Evolutionary conservation across 2,797 vertebrate species (phyloP).

Genomic region (Fringilla coelebs): DNA sequence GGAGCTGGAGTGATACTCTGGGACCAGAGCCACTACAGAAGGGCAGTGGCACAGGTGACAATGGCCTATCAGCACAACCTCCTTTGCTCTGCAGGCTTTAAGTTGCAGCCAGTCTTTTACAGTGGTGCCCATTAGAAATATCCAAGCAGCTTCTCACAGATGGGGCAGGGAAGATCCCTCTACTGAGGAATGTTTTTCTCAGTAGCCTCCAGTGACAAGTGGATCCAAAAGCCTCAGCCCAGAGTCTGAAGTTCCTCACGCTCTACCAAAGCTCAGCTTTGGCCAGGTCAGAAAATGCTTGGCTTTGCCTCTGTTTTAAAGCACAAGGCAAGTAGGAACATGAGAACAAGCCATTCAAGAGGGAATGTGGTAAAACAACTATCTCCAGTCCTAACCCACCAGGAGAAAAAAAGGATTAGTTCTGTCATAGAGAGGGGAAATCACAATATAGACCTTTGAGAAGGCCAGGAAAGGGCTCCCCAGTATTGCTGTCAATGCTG

Average conservation of each 20-base stretch:
- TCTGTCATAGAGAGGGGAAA: not conserved
- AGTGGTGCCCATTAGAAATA: not conserved
- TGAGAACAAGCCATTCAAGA: not conserved
- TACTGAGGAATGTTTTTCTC: not conserved
- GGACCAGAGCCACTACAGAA: not conserved
- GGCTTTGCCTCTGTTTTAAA: not conserved
- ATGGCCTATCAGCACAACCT: accelerated
- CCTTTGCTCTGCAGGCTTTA: not conserved
- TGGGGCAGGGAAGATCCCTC: not conserved
- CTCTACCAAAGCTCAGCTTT: not conserved
- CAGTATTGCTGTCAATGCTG: not conserved
- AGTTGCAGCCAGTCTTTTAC: accelerated
- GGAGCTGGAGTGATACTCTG: not conserved
- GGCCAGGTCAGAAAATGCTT: not conserved
- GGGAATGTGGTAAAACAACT: not conserved
- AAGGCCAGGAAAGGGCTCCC: not conserved
- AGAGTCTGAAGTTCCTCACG: not conserved
- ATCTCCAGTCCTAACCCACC: not conserved
- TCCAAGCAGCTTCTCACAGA: not conserved
- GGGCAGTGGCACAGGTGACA: not conserved
- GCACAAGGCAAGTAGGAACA: not conserved
- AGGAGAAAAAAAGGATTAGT: not conserved
- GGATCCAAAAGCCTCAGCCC: not conserved
- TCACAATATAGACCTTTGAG: not conserved
- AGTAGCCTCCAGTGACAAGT: not conserved